Evolutionary conservation across 2,797 vertebrate species (phyloP).

Genomic region (Gallinago nigripennis): DNA sequence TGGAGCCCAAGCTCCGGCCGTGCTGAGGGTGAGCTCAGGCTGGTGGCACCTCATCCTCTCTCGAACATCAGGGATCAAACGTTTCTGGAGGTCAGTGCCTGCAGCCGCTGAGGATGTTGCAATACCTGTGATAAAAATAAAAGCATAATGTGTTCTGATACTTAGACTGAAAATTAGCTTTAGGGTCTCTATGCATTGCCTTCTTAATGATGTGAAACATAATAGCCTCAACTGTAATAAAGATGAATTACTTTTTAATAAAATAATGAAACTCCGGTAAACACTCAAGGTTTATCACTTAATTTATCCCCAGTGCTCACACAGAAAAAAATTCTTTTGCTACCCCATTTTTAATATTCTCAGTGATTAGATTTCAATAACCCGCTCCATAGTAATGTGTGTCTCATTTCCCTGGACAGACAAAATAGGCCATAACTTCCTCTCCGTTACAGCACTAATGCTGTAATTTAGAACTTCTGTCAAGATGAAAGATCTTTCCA

Average conservation of each 20-base stretch:
- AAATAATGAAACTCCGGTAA: conserved; percentile 81
- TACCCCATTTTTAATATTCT: conserved; percentile 85
- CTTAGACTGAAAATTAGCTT: conserved; percentile 44
- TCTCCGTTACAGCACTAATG: conserved; percentile 81
- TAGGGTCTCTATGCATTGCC: conserved; percentile 47
- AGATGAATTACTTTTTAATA: conserved; percentile 84
- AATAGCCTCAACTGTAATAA: conserved; percentile 83
- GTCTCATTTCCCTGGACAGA: conserved; percentile 94
- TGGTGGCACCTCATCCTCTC: neutral
- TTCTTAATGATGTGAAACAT: conserved; percentile 69
- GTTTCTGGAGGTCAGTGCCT: conserved; percentile 17
- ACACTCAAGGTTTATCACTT: conserved; percentile 83
- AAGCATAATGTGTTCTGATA: conserved; percentile 25
- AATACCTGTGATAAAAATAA: conserved; percentile 15
- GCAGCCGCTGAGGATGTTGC: neutral
- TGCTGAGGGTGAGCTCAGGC: neutral
- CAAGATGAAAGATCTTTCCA: conserved; percentile 81
- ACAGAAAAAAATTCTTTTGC: neutral
- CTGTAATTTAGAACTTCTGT: conserved; percentile 80
- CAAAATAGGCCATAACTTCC: conserved; percentile 90
- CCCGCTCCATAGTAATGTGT: conserved; percentile 83
- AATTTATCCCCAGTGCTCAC: conserved; percentile 87
- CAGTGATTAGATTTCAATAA: conserved; percentile 92
- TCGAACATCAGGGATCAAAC: neutral
- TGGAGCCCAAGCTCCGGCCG: neutral